Evolutionary conservation across 2,888 invertebrate species (phyloP).

Genomic region (Strigamia crassipes): DNA sequence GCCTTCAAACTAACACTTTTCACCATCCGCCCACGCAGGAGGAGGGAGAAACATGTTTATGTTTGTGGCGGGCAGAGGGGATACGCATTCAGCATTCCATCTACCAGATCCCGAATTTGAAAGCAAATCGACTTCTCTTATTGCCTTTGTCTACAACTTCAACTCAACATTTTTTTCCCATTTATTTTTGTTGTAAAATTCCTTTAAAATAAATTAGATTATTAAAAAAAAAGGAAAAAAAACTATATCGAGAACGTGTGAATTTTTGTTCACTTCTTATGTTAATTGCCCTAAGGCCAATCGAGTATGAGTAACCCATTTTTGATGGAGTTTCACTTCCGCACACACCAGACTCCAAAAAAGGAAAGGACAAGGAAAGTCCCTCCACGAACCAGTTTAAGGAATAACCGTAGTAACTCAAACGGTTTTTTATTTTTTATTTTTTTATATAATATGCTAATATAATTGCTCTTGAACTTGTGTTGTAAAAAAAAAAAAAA

Average conservation of each 20-base stretch:
- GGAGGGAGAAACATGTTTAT: neutral
- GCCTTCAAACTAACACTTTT: conserved; percentile 7
- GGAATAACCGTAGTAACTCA: neutral
- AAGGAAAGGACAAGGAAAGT: conserved; percentile 28
- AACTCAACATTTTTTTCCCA: too few relatives aligned
- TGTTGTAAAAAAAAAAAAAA: neutral
- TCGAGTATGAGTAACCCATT: conserved; percentile 29
- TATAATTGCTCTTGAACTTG: neutral
- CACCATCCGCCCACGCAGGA: conserved; percentile 27
- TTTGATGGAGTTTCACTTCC: conserved; percentile 32
- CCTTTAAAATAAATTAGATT: neutral
- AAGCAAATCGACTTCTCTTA: neutral
- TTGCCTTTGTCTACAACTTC: neutral
- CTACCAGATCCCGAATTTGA: neutral
- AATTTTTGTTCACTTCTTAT: neutral
- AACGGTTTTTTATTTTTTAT: neutral
- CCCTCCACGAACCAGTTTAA: neutral
- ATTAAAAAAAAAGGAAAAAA: neutral
- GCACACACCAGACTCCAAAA: neutral
- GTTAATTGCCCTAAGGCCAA: conserved; percentile 10
- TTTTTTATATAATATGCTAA: neutral
- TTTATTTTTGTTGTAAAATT: too few relatives aligned
- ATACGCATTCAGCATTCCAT: neutral
- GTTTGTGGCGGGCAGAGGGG: neutral
- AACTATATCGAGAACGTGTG: conserved; percentile 3